Evolutionary conservation across 2,113 vertebrate species (phyloP), one percentile per base, ranked within the genome.

Genomic region (Urocynchramus pylzowi): DNA sequence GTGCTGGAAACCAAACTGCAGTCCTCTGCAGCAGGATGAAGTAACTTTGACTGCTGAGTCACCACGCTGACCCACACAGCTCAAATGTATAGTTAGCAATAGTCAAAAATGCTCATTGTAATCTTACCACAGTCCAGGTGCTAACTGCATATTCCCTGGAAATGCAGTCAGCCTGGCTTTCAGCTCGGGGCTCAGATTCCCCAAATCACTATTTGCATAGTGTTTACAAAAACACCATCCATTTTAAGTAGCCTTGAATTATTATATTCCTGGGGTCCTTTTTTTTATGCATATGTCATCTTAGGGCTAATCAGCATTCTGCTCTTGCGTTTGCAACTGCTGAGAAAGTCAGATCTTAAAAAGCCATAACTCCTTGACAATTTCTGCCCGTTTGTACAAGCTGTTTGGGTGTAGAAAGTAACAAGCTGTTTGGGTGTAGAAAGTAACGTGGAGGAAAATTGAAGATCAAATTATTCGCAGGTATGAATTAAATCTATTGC

Each of bases 271-370:
- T 91, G 41, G 35, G 87, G 84, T 84, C 82, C 82, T 64, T 84
- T 60, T 80, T 39, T 83, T 89, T 5, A 85, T 78, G 86, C 71
- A 28, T 56, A 28, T 90, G 87, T 87, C 94, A 89, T 94, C 64
- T 96, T 57, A 49, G 57, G 85, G 80, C 90, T 97, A 77, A 97
- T 97, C 95, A 96, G 79, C 91, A 96, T 95, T 97, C 97, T 85
- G 50, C 49, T 95, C 89, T 89, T 89, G 91, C 20, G 3, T 82
- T 89, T 74, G 89, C 93, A 94, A 94, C 77, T 95, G 94, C 93
- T 95, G 95, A 97, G 95, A 94, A 94, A 96, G 95, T 89, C 89
- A 89, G 86, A 93, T 91, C 85, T 96, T 88, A 86, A 94, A 96
- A 96, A 95, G 93, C 81, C 53, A 6, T 91, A 96, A 97, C 76